Conservation (phyloP, 2,113 vertebrate genomes). For the Alectura lathami region DNA sequence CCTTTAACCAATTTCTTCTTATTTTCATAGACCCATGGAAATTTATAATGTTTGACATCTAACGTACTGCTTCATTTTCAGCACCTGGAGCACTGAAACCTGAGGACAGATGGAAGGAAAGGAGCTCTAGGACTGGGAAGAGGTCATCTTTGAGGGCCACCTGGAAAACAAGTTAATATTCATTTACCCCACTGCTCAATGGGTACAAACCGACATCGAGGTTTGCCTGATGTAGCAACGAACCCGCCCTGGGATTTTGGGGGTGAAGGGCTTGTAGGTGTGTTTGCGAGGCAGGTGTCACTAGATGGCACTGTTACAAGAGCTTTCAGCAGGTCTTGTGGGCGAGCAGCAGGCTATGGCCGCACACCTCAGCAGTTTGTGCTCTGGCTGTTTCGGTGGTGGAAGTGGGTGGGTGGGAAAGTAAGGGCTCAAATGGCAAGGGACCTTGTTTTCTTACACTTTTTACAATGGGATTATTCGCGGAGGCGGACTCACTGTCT, state of each 20-base stretch:
- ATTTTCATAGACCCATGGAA: background rate
- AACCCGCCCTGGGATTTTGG: rapidly evolving
- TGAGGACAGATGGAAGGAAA: background rate
- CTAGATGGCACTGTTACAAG: constrained; percentile 17
- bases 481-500: background rate
- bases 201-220: background rate
- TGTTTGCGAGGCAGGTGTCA: background rate
- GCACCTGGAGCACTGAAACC: background rate
- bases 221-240: background rate
- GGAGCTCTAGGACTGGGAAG: background rate
- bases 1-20: background rate
- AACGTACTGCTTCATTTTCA: too few species aligned
- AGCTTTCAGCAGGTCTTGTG: background rate
- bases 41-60: background rate
- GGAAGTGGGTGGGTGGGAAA: background rate
- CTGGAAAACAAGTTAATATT: background rate
- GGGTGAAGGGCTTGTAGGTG: background rate
- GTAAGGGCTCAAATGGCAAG: background rate
- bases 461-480: background rate
- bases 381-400: background rate
- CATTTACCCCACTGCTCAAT: background rate
- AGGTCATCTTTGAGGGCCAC: background rate
- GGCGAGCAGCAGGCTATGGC: background rate
- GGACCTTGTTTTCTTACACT: background rate
- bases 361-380: too few species aligned